Evolutionary conservation across 1,140 invertebrate species (phyloP).

Genomic region (Pachypsylla venusta): DNA sequence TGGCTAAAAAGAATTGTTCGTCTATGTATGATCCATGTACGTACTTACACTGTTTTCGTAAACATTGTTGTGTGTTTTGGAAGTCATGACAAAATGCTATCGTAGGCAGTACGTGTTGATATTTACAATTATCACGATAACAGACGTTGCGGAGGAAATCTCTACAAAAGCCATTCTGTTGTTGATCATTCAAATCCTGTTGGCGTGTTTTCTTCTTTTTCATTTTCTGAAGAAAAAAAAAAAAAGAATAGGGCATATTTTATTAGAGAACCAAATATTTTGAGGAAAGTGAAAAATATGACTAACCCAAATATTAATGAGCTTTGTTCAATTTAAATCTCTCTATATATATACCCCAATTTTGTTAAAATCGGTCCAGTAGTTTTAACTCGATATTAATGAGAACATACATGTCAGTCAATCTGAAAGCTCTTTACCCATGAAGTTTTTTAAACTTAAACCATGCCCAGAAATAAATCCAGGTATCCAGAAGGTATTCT

Average conservation of each 20-base stretch:
- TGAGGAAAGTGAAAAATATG: too few species aligned
- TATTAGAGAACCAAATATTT: neutral
- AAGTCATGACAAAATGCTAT: slow-evolving; percentile 67
- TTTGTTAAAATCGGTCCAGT: too few species aligned
- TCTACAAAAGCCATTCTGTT: slow-evolving; percentile 33
- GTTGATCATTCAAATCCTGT: neutral
- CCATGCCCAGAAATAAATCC: too few species aligned
- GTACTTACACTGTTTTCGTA: slow-evolving; percentile 41
- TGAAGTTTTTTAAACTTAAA: too few species aligned
- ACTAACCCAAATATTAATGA: too few species aligned
- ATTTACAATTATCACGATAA: slow-evolving; percentile 62
- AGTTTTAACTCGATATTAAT: too few species aligned
- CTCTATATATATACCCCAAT: too few species aligned
- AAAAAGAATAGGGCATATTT: too few species aligned
- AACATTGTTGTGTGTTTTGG: slow-evolving; percentile 47
- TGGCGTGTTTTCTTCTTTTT: neutral
- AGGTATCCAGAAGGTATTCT: too few species aligned
- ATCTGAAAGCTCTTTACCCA: too few species aligned
- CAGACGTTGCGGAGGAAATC: slow-evolving; percentile 51
- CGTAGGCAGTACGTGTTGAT: slow-evolving; percentile 42
- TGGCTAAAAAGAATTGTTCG: slow-evolving; percentile 54
- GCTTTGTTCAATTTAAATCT: too few species aligned
- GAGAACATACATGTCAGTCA: too few species aligned
- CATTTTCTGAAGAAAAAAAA: neutral
- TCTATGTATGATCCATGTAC: slow-evolving; percentile 62